These are phyloP conservation scores for Heterotis niloticus DNA, from an alignment of 2,113 vertebrate species.

Conservation along the genomic window DNA sequence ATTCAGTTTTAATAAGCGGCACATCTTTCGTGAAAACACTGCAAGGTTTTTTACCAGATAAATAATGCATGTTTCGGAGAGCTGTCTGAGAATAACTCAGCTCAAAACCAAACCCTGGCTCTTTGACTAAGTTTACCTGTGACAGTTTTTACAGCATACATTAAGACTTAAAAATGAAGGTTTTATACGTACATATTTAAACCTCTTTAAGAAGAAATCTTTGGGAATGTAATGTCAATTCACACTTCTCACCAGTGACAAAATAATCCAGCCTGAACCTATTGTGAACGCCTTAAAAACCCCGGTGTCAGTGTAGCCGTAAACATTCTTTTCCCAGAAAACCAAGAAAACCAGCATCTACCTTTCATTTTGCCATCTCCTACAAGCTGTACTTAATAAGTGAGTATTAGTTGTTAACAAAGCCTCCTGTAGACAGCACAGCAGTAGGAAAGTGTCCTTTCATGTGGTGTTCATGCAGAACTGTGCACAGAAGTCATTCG, in stretches of 20 bases:
- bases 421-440: background rate
- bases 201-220: too few relatives aligned
- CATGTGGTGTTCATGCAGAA: background rate
- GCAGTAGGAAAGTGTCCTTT: background rate
- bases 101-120: conserved; percentile 15
- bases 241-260: background rate
- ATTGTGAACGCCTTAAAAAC: background rate
- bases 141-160: conserved; percentile 17
- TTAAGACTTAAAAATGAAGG: conserved; percentile 4
- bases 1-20: conserved; percentile 41
- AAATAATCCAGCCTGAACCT: background rate
- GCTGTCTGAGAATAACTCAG: conserved; percentile 29
- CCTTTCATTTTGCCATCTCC: background rate
- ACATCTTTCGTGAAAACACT: conserved; percentile 34
- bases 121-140: conserved; percentile 16
- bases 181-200: background rate
- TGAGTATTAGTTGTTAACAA: conserved; percentile 11
- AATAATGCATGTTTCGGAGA: conserved; percentile 41
- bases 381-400: conserved; percentile 3
- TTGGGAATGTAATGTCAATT: background rate
- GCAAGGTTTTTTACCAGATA: conserved; percentile 36
- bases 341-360: background rate
- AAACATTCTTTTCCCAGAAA: background rate
- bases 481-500: background rate
- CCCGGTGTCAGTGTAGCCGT: background rate